Evolutionary conservation across 1,140 invertebrate species (phyloP).

Genomic region (Rhopalosiphum padi): DNA sequence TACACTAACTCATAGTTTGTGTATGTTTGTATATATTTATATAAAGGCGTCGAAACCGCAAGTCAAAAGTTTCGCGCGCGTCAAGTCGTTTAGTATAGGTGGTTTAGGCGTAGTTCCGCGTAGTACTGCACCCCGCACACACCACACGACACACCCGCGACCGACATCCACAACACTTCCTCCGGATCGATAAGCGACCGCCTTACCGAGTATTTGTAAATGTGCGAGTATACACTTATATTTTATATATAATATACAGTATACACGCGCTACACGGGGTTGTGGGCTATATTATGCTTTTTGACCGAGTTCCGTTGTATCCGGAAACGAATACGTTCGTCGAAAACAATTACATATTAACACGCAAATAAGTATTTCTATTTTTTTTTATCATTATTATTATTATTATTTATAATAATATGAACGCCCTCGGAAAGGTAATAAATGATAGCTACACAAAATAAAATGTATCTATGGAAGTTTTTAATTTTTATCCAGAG

Average conservation of each 20-base stretch:
- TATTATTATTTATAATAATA: neutral
- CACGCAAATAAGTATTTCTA: neutral
- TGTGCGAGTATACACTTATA: neutral
- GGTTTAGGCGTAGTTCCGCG: neutral
- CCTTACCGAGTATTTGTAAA: neutral
- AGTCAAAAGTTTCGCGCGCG: constrained; percentile 39
- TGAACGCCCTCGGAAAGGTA: neutral
- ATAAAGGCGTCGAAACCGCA: constrained; percentile 34
- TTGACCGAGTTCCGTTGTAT: constrained; percentile 14
- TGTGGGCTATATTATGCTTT: neutral
- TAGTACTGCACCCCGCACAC: neutral
- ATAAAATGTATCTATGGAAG: neutral
- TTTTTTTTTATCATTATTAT: neutral
- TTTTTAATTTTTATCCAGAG: neutral
- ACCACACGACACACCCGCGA: neutral
- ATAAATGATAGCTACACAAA: neutral
- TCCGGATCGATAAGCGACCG: constrained; percentile 11
- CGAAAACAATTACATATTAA: constrained; percentile 1
- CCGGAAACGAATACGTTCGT: neutral
- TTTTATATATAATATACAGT: neutral
- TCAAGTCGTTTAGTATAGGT: constrained; percentile 8
- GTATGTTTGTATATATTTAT: neutral
- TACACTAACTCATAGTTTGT: neutral
- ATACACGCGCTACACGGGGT: neutral
- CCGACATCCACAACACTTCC: constrained; percentile 5